phyloP scores from a whole-genome alignment of 2,113 vertebrate species.

The Phylloscopus trochiloides region DNA sequence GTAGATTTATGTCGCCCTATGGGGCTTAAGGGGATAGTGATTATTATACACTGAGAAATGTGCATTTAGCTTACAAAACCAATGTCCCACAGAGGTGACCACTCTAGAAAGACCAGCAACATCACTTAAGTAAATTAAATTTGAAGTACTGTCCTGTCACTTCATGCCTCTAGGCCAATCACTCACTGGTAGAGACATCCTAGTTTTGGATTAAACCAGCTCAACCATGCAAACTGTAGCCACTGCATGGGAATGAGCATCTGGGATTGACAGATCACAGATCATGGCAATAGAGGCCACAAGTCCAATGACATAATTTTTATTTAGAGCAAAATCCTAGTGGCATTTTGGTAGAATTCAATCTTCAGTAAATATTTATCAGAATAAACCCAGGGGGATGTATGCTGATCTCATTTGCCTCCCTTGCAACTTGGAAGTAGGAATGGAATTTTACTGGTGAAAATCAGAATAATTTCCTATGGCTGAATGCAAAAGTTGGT shows the following conservation, averaged over 20 bases:
- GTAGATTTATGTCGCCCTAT: conserved; percentile 37
- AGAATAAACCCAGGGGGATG: neutral
- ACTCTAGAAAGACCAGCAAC: conserved; percentile 77
- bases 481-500: neutral
- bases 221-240: conserved; percentile 87
- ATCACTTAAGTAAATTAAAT: conserved; percentile 91
- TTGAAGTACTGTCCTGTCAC: conserved; percentile 90
- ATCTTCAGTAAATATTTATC: conserved; percentile 38
- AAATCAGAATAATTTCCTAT: neutral
- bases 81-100: conserved; percentile 75
- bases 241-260: conserved; percentile 78
- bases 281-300: conserved; percentile 73
- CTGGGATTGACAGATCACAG: conserved; percentile 84
- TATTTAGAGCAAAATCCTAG: conserved; percentile 68
- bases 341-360: conserved; percentile 49
- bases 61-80: conserved; percentile 75
- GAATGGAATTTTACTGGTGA: neutral
- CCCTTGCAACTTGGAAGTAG: neutral
- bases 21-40: conserved; percentile 53
- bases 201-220: conserved; percentile 83
- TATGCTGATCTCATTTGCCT: neutral
- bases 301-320: conserved; percentile 75
- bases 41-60: conserved; percentile 74
- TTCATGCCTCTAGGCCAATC: conserved; percentile 80
- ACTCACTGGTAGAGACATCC: conserved; percentile 76